Percentiles rank a stretch among this genome's conserved stretches.
These are phyloP conservation scores for Coracias cyanogaster DNA, from an alignment of 2,797 vertebrate genomes.

Conservation along the genomic window DNA sequence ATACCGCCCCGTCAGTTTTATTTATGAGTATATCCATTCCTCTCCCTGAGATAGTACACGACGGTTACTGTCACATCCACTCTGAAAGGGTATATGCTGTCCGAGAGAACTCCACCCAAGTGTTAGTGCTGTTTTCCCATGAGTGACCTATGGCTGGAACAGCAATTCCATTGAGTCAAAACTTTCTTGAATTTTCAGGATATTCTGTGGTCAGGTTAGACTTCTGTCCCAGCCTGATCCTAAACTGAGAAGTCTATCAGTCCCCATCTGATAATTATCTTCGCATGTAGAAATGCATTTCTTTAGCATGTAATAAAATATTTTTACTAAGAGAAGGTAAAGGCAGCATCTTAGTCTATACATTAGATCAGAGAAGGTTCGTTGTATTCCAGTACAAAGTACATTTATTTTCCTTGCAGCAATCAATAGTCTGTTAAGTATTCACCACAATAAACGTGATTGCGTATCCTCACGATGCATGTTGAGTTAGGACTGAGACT, in stretches of 20 bases:
- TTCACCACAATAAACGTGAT: not conserved
- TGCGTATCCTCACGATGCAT: not conserved
- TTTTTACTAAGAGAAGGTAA: conserved; percentile 3
- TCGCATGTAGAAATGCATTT: not conserved
- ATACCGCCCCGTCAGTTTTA: not conserved
- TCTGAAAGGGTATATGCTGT: not conserved
- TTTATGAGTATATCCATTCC: not conserved
- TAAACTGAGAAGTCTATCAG: not conserved
- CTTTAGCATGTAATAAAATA: not conserved
- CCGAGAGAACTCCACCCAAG: not conserved
- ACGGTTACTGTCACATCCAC: not conserved
- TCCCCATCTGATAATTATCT: not conserved
- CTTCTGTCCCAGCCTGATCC: not conserved
- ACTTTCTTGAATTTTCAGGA: not conserved
- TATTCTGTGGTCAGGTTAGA: not conserved
- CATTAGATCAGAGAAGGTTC: not conserved
- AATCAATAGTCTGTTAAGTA: conserved; percentile 32
- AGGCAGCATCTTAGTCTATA: not conserved
- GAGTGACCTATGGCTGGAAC: not conserved
- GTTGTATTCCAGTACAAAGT: not conserved
- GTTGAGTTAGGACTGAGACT: not conserved
- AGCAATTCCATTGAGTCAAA: not conserved
- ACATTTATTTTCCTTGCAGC: conserved; percentile 36
- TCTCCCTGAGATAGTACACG: not conserved
- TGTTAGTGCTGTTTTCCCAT: not conserved